Conservation (phyloP, 2,888 invertebrate genomes). For the Esperia sulphurella region DNA sequence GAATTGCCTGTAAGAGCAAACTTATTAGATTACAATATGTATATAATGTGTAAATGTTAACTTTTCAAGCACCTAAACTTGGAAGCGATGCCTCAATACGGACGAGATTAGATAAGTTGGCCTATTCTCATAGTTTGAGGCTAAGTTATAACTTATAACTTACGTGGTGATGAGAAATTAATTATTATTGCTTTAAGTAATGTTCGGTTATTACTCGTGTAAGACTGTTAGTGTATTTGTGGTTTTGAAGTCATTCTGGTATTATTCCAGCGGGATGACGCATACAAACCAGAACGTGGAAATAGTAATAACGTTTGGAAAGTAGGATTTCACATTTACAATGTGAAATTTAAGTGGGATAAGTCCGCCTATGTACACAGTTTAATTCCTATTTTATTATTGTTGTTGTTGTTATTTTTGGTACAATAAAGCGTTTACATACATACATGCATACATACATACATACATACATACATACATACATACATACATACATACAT, state of each 20-base stretch:
- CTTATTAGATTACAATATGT: slow-evolving; percentile 3
- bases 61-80: slow-evolving; percentile 27
- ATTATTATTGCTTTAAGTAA: slow-evolving; percentile 28
- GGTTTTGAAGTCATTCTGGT: background rate
- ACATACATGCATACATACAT: too few species aligned
- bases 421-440: too few species aligned
- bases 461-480: too few species aligned
- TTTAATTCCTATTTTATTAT: too few species aligned
- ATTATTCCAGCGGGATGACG: too few species aligned
- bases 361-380: too few species aligned
- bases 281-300: background rate
- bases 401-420: too few species aligned
- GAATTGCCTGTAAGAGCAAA: too few species aligned
- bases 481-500: too few species aligned
- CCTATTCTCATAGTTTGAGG: slow-evolving; percentile 42
- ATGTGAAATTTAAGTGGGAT: too few species aligned
- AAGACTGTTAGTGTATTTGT: background rate
- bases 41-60: slow-evolving; percentile 3
- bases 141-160: slow-evolving; percentile 37
- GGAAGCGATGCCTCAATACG: slow-evolving; percentile 39
- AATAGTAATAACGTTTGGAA: too few species aligned
- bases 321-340: too few species aligned
- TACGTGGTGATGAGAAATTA: slow-evolving; percentile 34
- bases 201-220: background rate
- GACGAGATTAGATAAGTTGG: slow-evolving; percentile 58